Percentiles rank a stretch among this genome's conserved stretches.
Conservation (phyloP, 2,797 vertebrate species). For the Onychomys leucogaster region DNA sequence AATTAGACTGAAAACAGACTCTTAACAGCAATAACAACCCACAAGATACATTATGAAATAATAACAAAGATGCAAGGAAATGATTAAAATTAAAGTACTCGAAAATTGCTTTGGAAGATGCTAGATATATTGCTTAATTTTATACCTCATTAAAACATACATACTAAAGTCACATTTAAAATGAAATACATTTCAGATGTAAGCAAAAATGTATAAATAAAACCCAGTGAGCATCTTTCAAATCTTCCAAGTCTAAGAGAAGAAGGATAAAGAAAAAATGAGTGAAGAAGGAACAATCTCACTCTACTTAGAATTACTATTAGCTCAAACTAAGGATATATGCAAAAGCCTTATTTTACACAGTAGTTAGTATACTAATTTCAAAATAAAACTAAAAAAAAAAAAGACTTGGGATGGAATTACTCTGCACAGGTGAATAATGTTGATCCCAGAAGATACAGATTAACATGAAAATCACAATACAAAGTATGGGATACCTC, state of each 20-base stretch:
- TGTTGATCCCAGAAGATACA: background rate
- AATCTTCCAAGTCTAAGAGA: constrained; percentile 18
- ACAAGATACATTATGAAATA: constrained; percentile 23
- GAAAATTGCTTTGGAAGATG: constrained; percentile 34
- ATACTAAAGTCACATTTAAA: constrained; percentile 22
- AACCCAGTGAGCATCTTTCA: constrained; percentile 30
- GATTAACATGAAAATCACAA: background rate
- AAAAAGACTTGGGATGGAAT: background rate
- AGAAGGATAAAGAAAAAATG: background rate
- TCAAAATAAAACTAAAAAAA: background rate
- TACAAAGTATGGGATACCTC: background rate
- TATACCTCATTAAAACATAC: constrained; percentile 4
- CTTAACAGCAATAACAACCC: background rate
- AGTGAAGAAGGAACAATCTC: background rate
- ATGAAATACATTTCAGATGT: background rate
- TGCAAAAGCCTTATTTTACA: background rate
- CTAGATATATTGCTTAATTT: constrained; percentile 38
- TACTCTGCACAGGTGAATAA: background rate
- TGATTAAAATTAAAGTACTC: background rate
- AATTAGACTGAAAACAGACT: constrained; percentile 3
- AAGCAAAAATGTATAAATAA: background rate
- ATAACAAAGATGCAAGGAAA: background rate
- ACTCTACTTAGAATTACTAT: background rate
- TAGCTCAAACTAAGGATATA: background rate
- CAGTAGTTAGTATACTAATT: background rate